These are phyloP conservation scores for Euzophera pinguis DNA, from an alignment of 2,888 invertebrate genomes.

Conservation along the genomic window DNA sequence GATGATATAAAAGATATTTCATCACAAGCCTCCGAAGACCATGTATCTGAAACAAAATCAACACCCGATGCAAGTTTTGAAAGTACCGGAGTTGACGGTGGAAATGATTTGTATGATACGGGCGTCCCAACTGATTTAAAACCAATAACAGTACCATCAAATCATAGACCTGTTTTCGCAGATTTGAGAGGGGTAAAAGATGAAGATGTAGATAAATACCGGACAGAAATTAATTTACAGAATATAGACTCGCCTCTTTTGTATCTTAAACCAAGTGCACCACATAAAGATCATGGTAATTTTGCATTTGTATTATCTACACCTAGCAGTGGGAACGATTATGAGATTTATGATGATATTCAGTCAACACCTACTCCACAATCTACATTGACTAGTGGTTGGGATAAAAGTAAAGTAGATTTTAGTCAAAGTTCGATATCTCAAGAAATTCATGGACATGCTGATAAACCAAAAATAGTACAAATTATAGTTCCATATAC, in stretches of 20 bases:
- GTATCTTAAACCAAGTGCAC: slow-evolving; percentile 72
- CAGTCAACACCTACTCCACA: slow-evolving; percentile 46
- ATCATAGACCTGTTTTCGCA: slow-evolving; percentile 57
- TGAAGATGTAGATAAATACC: slow-evolving; percentile 66
- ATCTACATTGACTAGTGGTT: slow-evolving; percentile 35
- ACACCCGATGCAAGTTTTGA: slow-evolving; percentile 65
- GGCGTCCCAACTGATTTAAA: slow-evolving; percentile 48
- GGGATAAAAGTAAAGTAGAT: slow-evolving; percentile 52
- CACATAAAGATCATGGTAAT: slow-evolving; percentile 74
- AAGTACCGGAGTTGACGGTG: slow-evolving; percentile 57
- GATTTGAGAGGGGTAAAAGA: slow-evolving; percentile 67
- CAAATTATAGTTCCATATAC: slow-evolving; percentile 92
- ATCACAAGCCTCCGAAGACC: slow-evolving; percentile 74
- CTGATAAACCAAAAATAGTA: slow-evolving; percentile 82
- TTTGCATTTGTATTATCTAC: slow-evolving; percentile 55
- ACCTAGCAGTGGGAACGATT: slow-evolving; percentile 51
- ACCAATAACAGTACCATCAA: slow-evolving; percentile 38
- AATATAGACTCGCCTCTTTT: slow-evolving; percentile 81
- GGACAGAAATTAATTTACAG: slow-evolving; percentile 67
- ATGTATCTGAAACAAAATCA: slow-evolving; percentile 63
- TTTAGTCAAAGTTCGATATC: slow-evolving; percentile 40
- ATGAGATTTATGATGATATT: slow-evolving; percentile 66
- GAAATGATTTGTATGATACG: slow-evolving; percentile 57
- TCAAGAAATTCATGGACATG: slow-evolving; percentile 37
- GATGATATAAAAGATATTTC: slow-evolving; percentile 73